These are phyloP conservation scores for Tipula lateralis DNA, from an alignment of 2,888 invertebrate genomes.

Conservation along the genomic window DNA sequence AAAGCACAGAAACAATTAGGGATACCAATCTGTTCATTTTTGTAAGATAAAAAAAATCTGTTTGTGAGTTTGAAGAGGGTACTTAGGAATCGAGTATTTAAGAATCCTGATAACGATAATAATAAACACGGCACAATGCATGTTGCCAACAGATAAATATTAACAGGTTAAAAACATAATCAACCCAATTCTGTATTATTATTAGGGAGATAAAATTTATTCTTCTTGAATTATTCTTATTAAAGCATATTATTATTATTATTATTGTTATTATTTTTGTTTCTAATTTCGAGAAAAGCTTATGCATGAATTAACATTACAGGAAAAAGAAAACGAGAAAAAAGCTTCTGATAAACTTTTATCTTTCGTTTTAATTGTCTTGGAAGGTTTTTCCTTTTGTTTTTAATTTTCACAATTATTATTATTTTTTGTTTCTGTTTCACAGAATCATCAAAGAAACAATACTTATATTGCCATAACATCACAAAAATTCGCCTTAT, in stretches of 20 bases:
- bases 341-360: constrained; percentile 6
- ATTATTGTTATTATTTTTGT: background rate
- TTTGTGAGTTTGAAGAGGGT: background rate
- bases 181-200: background rate
- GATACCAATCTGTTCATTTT: no score
- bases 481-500: background rate
- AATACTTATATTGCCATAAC: background rate
- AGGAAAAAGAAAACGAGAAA: background rate
- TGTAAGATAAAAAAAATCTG: background rate
- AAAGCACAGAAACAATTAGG: no score
- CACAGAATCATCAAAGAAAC: background rate
- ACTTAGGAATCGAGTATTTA: background rate
- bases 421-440: background rate
- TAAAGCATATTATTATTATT: no score
- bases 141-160: background rate
- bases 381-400: background rate
- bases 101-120: background rate
- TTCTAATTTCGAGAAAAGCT: background rate
- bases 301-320: background rate
- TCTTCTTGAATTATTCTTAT: constrained; percentile 4
- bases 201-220: background rate
- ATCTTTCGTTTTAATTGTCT: background rate
- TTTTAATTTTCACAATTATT: background rate
- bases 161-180: background rate
- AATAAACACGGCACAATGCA: background rate